Conservation (phyloP, 2,797 vertebrate species). For the Tokudaia muenninki region DNA sequence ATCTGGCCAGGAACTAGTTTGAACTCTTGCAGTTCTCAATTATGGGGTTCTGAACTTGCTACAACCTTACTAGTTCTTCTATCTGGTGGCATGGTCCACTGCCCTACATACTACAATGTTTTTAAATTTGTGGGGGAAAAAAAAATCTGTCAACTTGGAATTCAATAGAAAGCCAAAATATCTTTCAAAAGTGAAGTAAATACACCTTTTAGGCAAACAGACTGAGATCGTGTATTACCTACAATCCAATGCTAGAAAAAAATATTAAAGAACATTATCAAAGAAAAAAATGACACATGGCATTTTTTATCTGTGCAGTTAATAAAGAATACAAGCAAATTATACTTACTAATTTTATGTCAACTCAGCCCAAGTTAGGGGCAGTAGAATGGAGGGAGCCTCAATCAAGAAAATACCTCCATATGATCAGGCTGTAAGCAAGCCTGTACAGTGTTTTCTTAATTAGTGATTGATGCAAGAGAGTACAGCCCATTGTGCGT, state of each 20-base stretch:
- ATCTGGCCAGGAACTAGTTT: too few relatives aligned
- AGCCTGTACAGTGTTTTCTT: background rate
- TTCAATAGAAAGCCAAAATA: background rate
- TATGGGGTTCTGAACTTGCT: background rate
- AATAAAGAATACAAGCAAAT: background rate
- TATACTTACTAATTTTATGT: background rate
- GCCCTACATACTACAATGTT: background rate
- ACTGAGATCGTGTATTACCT: background rate
- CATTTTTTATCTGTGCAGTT: background rate
- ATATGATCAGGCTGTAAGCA: background rate
- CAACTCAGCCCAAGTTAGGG: background rate
- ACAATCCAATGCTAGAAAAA: background rate
- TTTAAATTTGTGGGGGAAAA: background rate
- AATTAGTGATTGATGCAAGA: background rate
- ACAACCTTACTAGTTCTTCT: background rate
- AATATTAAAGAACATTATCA: background rate
- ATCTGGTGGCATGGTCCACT: background rate
- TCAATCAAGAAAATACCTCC: background rate
- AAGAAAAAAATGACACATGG: background rate
- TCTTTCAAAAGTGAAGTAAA: background rate
- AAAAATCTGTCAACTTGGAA: background rate
- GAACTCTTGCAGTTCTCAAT: background rate
- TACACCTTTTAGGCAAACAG: background rate
- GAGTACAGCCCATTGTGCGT: background rate
- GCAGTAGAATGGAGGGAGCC: background rate